Evolutionary conservation across 2,888 invertebrate genomes (phyloP).

Genomic region (Capitulum mitella): DNA sequence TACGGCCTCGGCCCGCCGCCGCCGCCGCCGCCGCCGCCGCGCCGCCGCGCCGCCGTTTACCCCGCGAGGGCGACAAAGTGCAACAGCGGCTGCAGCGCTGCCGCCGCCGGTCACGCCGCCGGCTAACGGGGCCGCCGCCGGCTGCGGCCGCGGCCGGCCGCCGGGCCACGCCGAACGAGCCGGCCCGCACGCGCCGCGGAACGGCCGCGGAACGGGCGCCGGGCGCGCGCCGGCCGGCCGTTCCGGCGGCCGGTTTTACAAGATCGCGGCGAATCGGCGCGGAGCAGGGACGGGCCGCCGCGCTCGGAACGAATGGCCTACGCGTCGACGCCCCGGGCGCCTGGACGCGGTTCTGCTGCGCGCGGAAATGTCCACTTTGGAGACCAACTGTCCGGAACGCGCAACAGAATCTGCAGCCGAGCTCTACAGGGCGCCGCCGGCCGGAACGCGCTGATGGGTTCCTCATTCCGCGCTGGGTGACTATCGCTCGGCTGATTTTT

Average conservation of each 20-base stretch:
- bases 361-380: neutral
- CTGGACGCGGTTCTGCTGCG: neutral
- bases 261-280: neutral
- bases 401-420: neutral
- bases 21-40: neutral
- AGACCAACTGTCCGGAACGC: neutral
- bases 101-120: neutral
- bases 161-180: neutral
- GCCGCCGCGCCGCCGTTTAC: neutral
- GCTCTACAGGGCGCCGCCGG: neutral
- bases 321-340: neutral
- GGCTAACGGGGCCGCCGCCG: neutral
- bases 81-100: neutral
- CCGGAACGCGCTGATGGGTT: no score
- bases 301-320: neutral
- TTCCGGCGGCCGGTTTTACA: neutral
- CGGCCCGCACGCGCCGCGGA: no score
- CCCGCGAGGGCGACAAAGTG: neutral
- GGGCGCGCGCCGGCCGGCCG: neutral
- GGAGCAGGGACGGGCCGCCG: neutral
- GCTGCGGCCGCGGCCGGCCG: neutral
- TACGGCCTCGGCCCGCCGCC: neutral
- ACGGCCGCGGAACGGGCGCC: no score
- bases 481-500: no score
- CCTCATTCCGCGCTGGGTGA: no score